These are phyloP conservation scores for Ceraclea dissimilis DNA, from an alignment of 2,888 invertebrate genomes.

Conservation along the genomic window DNA sequence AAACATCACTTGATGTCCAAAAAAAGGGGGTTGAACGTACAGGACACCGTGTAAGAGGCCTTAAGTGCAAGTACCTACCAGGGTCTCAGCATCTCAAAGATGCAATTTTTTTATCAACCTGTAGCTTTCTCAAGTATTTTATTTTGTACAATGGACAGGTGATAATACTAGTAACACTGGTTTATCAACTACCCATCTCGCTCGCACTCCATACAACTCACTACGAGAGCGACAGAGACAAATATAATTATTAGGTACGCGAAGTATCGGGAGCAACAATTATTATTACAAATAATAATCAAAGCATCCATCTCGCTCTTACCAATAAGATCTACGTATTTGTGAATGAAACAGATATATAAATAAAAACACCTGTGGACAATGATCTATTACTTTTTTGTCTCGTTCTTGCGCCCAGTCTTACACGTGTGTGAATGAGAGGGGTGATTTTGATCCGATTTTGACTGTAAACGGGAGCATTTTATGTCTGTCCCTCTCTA, in stretches of 20 bases:
- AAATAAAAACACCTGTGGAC: conserved; percentile 6
- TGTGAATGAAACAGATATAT: not conserved
- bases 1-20: no score
- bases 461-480: conserved; percentile 8
- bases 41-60: no score
- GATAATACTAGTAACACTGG: conserved; percentile 17
- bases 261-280: conserved; percentile 19
- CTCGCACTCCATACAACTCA: not conserved
- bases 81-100: no score
- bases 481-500: conserved; percentile 8
- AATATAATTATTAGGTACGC: conserved; percentile 16
- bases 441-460: not conserved
- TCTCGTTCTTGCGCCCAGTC: conserved; percentile 3
- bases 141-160: conserved; percentile 21
- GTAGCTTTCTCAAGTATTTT: conserved; percentile 16
- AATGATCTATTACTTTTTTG: conserved; percentile 6
- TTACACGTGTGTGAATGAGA: not conserved
- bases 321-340: not conserved
- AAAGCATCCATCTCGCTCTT: not conserved
- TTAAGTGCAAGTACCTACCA: no score
- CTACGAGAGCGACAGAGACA: conserved; percentile 13
- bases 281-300: not conserved
- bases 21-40: no score
- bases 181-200: conserved; percentile 11
- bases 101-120: conserved; percentile 10